Conservation (phyloP, 2,888 invertebrate species). For the Atherix ibis region DNA sequence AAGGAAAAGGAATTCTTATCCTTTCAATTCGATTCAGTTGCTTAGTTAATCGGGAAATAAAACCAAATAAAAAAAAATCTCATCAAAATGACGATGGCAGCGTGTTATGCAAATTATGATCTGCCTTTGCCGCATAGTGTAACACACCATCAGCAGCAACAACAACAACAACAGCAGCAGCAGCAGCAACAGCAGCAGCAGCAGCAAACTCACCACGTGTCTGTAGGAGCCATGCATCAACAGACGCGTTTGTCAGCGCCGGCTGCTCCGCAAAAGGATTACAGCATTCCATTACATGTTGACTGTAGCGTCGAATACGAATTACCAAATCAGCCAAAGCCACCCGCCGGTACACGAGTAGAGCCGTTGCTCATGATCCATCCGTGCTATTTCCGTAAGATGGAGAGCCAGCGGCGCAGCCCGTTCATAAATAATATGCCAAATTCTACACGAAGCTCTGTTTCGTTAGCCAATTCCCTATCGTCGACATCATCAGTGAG, state of each 20-base stretch:
- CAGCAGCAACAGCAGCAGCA: slow-evolving; percentile 15
- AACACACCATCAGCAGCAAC: slow-evolving; percentile 17
- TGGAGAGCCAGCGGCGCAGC: slow-evolving; percentile 66
- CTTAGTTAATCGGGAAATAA: no score
- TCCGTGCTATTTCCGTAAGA: slow-evolving; percentile 76
- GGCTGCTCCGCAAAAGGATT: slow-evolving; percentile 50
- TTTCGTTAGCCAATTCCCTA: slow-evolving; percentile 17
- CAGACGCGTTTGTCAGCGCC: slow-evolving; percentile 21
- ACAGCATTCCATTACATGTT: slow-evolving; percentile 72
- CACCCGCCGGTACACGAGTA: slow-evolving; percentile 65
- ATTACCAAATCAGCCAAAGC: slow-evolving; percentile 76
- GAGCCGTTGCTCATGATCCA: slow-evolving; percentile 81
- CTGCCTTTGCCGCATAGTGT: slow-evolving; percentile 28
- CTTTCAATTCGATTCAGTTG: no score
- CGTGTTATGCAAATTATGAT: slow-evolving; percentile 32
- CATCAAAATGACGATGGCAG: slow-evolving; percentile 32
- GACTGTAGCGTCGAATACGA: slow-evolving; percentile 87
- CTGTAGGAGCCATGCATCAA: slow-evolving; percentile 7
- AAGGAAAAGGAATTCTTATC: no score
- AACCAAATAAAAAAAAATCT: no score
- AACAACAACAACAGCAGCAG: slow-evolving; percentile 14
- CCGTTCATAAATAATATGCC: slow-evolving; percentile 75
- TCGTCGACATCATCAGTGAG: slow-evolving; percentile 16
- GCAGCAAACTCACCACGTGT: slow-evolving; percentile 16
- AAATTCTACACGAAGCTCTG: slow-evolving; percentile 36